A percentile compares a stretch with the other conserved stretches of the same genome.
These are phyloP conservation scores for Habrosyne pyritoides DNA, from an alignment of 2,888 invertebrate genomes.

Conservation along the genomic window DNA sequence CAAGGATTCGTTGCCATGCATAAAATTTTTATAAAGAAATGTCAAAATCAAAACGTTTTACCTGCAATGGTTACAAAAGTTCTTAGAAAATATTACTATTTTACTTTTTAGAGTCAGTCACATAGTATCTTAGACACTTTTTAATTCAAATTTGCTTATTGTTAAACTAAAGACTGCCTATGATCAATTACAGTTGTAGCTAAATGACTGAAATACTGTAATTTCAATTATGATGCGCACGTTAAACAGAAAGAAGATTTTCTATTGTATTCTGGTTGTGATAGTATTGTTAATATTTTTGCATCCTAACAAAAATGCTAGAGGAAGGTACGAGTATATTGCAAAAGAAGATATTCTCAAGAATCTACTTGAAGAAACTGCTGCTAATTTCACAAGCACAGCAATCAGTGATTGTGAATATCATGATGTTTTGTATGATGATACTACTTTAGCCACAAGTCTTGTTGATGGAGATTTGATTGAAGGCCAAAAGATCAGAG, in stretches of 20 bases:
- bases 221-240: slow-evolving; percentile 51
- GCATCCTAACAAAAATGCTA: slow-evolving; percentile 58
- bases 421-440: slow-evolving; percentile 59
- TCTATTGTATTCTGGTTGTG: slow-evolving; percentile 48
- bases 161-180: not conserved
- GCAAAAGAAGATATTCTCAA: slow-evolving; percentile 66
- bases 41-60: too few species aligned
- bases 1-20: too few species aligned
- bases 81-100: too few species aligned
- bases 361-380: slow-evolving; percentile 63
- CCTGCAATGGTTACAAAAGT: too few species aligned
- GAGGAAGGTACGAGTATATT: slow-evolving; percentile 72
- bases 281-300: slow-evolving; percentile 56
- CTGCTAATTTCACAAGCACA: slow-evolving; percentile 72
- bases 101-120: too few species aligned
- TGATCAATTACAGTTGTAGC: not conserved
- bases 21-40: too few species aligned
- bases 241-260: slow-evolving; percentile 57
- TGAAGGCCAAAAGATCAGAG: slow-evolving; percentile 63
- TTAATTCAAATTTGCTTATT: not conserved
- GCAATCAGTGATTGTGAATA: slow-evolving; percentile 67
- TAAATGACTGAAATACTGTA: slow-evolving; percentile 6
- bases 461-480: slow-evolving; percentile 63
- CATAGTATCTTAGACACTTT: too few species aligned
- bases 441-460: slow-evolving; percentile 57